These are phyloP conservation scores for Molossus molossus DNA, from an alignment of 2,797 vertebrate genomes.

Conservation along the genomic window DNA sequence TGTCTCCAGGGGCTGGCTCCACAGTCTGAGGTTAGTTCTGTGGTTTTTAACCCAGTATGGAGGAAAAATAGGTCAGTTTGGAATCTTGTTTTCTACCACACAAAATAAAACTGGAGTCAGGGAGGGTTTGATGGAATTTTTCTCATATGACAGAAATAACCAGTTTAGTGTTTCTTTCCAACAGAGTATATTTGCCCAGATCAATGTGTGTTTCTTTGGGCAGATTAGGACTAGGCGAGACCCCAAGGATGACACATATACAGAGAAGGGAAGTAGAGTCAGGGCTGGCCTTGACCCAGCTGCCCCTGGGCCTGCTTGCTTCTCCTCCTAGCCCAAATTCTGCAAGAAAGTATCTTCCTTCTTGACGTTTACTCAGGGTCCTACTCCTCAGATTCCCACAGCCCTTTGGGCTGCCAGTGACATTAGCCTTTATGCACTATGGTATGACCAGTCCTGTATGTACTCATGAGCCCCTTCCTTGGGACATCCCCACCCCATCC, in stretches of 20 bases:
- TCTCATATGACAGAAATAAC: conserved; percentile 4
- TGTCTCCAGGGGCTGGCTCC: not conserved
- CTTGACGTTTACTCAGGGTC: not conserved
- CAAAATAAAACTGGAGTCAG: not conserved
- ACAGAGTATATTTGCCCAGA: not conserved
- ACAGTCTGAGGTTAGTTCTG: not conserved
- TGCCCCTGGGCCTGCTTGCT: not conserved
- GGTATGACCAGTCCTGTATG: not conserved
- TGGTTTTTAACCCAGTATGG: not conserved
- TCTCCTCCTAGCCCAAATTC: not conserved
- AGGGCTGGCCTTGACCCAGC: not conserved
- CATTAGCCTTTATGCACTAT: rapidly evolving
- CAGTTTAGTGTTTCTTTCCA: conserved; percentile 43
- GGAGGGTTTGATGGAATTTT: not conserved
- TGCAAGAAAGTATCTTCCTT: not conserved
- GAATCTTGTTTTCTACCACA: not conserved
- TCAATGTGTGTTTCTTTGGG: not conserved
- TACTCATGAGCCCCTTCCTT: not conserved
- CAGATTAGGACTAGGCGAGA: not conserved
- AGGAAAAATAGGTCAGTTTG: not conserved
- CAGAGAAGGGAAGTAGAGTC: not conserved
- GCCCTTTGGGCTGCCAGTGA: too few species aligned
- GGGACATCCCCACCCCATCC: not conserved
- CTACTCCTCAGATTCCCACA: not conserved
- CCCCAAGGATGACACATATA: not conserved